Evolutionary conservation across 2,113 vertebrate species (phyloP), one percentile per base, ranked within the genome.

Genomic region (Scopus umbretta): DNA sequence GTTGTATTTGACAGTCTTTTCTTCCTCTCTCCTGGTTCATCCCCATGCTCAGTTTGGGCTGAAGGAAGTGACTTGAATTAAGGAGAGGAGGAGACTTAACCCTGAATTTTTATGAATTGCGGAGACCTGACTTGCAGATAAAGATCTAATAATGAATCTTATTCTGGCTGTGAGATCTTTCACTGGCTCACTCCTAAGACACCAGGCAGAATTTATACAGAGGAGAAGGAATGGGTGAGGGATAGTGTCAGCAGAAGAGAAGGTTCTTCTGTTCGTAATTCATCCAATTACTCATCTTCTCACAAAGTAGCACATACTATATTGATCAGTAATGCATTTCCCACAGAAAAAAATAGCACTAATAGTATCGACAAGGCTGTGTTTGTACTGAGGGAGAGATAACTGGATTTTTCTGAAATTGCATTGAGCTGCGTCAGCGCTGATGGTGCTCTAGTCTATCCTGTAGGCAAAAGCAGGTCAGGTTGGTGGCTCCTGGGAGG

Each of bases 1-100:
- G 32, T 89, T 97, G 67, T 70, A 79, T 97, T 96, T 96, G 96
- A 95, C 66, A 81, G 45, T 30, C 53, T 80, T 79, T 52, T 92
- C 70, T 91, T 90, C 58, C 49, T 76, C 47, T 91, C 74, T 92
- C 29, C 40, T 93, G 25, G 36, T 90, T 93, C 59, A 82, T 29
- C 34, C 43, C 29, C 27, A 42, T 53, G 32, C 66, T 90, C 38
- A 76, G 16, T 71, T 82, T 92, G 38, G 75, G n/a, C 67, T 83
- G 65, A 75, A 87, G 58, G 45, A 75, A 53, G 34, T 83, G 73
- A 86, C 49, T 83, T 93, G 73, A 90, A 88, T 91, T 85, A 88
- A 70, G n/a, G 49, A 88, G 76, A 88, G 36, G 47, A 81, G 32
- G 25, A 81, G 17, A 66, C 47, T 86, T 91, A 91, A 80, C 34